Conservation (phyloP, 2,113 vertebrate species). For the Lanius collurio region DNA sequence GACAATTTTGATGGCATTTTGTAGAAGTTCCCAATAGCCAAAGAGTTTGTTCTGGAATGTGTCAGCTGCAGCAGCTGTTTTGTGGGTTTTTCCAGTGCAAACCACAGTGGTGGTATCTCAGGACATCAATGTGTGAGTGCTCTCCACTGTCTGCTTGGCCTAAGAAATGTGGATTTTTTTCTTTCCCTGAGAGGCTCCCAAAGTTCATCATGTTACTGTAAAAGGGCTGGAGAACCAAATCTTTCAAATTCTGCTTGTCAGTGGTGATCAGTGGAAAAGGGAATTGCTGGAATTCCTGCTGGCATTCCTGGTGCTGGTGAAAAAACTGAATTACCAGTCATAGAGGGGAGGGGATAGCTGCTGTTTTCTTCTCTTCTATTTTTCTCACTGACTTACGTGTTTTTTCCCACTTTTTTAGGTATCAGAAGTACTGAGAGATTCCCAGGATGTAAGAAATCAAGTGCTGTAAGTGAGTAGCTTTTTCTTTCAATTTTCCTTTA, state of each 20-base stretch:
- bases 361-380: neutral
- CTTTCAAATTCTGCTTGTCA: neutral
- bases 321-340: neutral
- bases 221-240: neutral
- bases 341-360: neutral
- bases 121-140: neutral
- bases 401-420: neutral
- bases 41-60: neutral
- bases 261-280: neutral
- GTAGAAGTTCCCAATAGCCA: neutral
- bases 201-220: neutral
- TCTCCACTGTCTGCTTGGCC: neutral
- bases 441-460: slow-evolving; percentile 4
- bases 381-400: neutral
- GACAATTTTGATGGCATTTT: neutral
- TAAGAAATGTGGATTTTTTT: neutral
- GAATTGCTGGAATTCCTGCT: neutral
- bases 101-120: neutral
- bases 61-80: neutral
- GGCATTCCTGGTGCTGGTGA: neutral
- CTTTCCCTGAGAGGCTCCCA: neutral
- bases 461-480: slow-evolving; percentile 23
- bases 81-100: neutral
- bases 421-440: neutral
- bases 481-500: neutral